A percentile compares a stretch with the other conserved stretches of the same genome.
phyloP scores from a whole-genome alignment of 1,140 invertebrate species.

The Danaus melanippus region DNA sequence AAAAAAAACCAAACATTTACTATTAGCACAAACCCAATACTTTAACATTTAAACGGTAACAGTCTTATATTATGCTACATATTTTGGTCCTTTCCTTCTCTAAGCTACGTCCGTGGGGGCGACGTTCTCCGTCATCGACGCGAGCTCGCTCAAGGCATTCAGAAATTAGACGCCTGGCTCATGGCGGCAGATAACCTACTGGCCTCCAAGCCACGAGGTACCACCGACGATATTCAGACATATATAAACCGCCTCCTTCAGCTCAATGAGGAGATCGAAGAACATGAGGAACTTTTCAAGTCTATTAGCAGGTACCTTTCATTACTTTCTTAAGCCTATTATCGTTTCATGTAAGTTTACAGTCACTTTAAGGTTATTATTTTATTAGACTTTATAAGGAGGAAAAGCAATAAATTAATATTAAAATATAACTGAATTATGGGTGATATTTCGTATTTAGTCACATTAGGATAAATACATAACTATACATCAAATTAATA shows the following conservation, averaged over 20 bases:
- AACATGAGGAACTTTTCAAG: slow-evolving; percentile 92
- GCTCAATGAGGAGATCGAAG: slow-evolving; percentile 86
- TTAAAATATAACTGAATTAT: too few species aligned
- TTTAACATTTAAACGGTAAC: not conserved
- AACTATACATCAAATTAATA: too few species aligned
- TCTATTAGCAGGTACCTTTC: slow-evolving; percentile 64
- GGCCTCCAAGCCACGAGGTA: slow-evolving; percentile 78
- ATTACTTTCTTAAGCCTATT: not conserved
- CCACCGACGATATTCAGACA: slow-evolving; percentile 82
- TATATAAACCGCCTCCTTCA: slow-evolving; percentile 86
- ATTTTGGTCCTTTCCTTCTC: slow-evolving; percentile 2
- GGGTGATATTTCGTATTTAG: too few species aligned
- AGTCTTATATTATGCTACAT: not conserved
- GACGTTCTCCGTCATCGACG: slow-evolving; percentile 86
- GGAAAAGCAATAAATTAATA: too few species aligned
- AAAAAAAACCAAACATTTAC: too few species aligned
- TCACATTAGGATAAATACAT: too few species aligned
- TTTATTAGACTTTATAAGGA: slow-evolving; percentile 8
- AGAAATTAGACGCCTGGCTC: slow-evolving; percentile 85
- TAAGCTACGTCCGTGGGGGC: slow-evolving; percentile 86
- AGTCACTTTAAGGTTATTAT: not conserved
- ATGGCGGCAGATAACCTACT: slow-evolving; percentile 81
- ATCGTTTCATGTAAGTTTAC: not conserved
- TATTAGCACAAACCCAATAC: not conserved
- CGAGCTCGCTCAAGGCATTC: slow-evolving; percentile 84